Base-by-base conservation (phyloP, 1,140 invertebrate species). In the Orius insidiosus region DNA sequence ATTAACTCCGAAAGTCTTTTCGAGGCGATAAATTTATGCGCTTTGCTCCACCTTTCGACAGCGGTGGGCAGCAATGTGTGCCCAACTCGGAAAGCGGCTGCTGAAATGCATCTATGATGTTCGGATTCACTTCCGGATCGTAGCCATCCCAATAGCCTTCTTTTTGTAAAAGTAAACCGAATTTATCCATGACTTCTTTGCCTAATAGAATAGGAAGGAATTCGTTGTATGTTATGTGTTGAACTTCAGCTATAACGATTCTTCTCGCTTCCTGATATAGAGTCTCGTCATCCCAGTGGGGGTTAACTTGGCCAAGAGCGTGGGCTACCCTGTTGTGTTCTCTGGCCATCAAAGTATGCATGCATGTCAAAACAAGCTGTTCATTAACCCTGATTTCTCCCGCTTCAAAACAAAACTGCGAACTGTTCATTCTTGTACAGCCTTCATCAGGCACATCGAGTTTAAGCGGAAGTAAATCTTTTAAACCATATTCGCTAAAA, bases 301-400 rank as follows among this genome's bases (percentile, higher is more conserved):
- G 85, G 65, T 95, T 95, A 7, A 93, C 71, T 41, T 73, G 66
- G 0, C 75, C 69, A 30, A 94, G 60, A 15, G 67, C 79, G 42
- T 74, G 74, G 1, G 87, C 87, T 2, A 88, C 63, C 46, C 85
- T 68, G 59, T 94, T 94, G 59, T 94, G 87, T 59, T 88, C 83
- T 31, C 85, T 65, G 0, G 83, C 85, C 76, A 89, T 80, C 1
- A 94, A 59, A 0, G 86, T 90, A 61, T 92, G 87, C 78, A 90
- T 85, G 51, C 85, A 86, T 1, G 85, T 80, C 13, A 94, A 63
- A 1, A 90, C 82, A 47, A 93, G 61, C 57, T 94, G 89, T 59
- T 95, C 88, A 59, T 92, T 93, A 4, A 94, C 89, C 56, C 90
- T 71, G 58, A 90, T 87, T 66, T 95, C 90, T 57, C 89, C 83